These are phyloP conservation scores for Prionailurus viverrinus DNA, from an alignment of 2,113 vertebrate species.

Conservation along the genomic window DNA sequence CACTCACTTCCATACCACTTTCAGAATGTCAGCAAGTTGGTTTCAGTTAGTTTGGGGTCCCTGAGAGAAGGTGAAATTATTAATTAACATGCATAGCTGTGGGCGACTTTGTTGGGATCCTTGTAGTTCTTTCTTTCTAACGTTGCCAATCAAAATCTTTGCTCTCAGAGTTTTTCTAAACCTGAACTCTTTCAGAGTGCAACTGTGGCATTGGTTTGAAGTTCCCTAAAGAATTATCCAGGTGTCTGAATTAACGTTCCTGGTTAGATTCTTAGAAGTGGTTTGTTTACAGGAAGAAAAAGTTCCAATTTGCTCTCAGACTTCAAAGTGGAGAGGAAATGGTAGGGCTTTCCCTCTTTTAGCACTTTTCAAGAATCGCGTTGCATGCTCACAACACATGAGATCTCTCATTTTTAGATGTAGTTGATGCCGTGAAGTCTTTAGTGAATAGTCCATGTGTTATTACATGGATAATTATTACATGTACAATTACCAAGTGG, in stretches of 20 bases:
- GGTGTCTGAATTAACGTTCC: neutral
- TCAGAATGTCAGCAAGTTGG: neutral
- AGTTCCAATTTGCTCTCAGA: neutral
- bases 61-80: neutral
- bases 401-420: neutral
- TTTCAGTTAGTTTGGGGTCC: neutral
- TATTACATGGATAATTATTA: too few relatives aligned
- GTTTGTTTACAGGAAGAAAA: neutral
- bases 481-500: too few relatives aligned
- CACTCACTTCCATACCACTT: neutral
- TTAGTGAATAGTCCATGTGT: neutral
- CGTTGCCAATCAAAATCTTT: neutral
- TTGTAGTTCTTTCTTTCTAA: neutral
- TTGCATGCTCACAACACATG: neutral
- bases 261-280: neutral
- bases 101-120: neutral
- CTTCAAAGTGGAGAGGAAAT: neutral
- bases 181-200: neutral
- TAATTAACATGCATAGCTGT: constrained; percentile 1
- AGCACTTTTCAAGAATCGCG: neutral
- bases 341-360: neutral
- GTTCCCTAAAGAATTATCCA: neutral
- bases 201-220: neutral
- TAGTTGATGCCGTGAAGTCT: neutral
- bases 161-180: neutral